Conservation (phyloP, 2,797 vertebrate species). For the Liparis tanakae region DNA sequence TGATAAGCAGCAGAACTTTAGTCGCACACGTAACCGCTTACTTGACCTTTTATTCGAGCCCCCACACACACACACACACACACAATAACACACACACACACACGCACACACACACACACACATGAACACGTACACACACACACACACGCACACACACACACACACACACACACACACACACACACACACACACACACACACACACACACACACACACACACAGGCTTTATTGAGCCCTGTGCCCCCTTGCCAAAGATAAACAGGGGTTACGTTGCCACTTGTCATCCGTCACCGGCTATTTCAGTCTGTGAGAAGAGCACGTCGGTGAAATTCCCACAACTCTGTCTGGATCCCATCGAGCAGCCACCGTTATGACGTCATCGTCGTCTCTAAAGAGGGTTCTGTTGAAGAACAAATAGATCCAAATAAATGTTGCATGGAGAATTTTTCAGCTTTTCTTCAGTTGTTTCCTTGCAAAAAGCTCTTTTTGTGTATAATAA, state of each 20-base stretch:
- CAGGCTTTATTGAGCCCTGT: slow-evolving; percentile 17
- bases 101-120: slow-evolving; percentile 30
- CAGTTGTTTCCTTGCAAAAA: not conserved
- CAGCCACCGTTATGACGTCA: not conserved
- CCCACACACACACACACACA: slow-evolving; percentile 16
- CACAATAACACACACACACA: slow-evolving; percentile 31
- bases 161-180: slow-evolving; percentile 13
- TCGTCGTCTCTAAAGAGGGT: not conserved
- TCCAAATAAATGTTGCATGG: not conserved
- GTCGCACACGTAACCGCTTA: not conserved
- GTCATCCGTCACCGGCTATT: slow-evolving; percentile 59
- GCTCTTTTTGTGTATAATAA: slow-evolving; percentile 18
- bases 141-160: slow-evolving; percentile 34
- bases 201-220: slow-evolving; percentile 30
- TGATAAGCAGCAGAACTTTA: slow-evolving; percentile 22
- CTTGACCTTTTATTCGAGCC: slow-evolving; percentile 13
- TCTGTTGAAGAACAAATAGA: not conserved
- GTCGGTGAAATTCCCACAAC: slow-evolving; percentile 74
- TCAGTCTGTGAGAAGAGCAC: slow-evolving; percentile 77
- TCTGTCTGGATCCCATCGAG: slow-evolving; percentile 28
- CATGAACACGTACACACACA: slow-evolving; percentile 15
- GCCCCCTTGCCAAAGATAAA: slow-evolving; percentile 63
- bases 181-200: slow-evolving; percentile 11
- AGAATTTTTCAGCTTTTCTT: not conserved
- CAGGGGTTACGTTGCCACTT: slow-evolving; percentile 41